phyloP scores from a whole-genome alignment of 2,113 vertebrate genomes.

The Pomatostomus ruficeps region DNA sequence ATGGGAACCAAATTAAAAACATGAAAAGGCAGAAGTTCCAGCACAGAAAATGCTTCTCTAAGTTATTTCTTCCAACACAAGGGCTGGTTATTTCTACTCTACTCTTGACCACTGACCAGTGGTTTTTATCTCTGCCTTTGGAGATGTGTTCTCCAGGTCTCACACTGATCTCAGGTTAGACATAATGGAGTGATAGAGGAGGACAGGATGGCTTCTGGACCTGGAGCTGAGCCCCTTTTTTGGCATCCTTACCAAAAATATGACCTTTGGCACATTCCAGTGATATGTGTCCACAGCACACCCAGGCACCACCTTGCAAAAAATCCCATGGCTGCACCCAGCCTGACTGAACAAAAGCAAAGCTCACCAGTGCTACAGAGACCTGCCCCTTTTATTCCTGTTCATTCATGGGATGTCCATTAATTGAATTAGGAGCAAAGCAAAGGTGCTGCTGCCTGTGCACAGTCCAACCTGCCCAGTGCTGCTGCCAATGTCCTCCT shows the following conservation, averaged over 20 bases:
- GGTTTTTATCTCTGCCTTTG: background rate
- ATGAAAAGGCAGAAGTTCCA: background rate
- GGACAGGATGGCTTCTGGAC: background rate
- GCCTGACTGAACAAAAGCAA: rapidly evolving
- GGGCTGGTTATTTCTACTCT: background rate
- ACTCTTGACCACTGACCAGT: background rate
- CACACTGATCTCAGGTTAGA: background rate
- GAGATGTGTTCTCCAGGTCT: background rate
- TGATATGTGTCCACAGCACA: rapidly evolving
- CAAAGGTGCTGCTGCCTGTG: background rate
- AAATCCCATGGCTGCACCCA: background rate
- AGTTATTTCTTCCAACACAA: background rate
- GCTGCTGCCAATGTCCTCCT: rapidly evolving
- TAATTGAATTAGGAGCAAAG: background rate
- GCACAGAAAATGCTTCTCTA: background rate
- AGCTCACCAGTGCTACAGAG: background rate
- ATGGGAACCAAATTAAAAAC: background rate
- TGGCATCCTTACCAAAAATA: background rate
- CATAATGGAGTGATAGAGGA: background rate
- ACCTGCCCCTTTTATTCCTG: background rate
- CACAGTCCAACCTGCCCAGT: background rate
- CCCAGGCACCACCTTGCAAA: background rate
- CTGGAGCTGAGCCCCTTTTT: rapidly evolving
- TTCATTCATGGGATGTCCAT: background rate
- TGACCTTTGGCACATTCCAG: background rate